Base-by-base conservation (phyloP, 2,113 vertebrate genomes). In the Apus apus region DNA sequence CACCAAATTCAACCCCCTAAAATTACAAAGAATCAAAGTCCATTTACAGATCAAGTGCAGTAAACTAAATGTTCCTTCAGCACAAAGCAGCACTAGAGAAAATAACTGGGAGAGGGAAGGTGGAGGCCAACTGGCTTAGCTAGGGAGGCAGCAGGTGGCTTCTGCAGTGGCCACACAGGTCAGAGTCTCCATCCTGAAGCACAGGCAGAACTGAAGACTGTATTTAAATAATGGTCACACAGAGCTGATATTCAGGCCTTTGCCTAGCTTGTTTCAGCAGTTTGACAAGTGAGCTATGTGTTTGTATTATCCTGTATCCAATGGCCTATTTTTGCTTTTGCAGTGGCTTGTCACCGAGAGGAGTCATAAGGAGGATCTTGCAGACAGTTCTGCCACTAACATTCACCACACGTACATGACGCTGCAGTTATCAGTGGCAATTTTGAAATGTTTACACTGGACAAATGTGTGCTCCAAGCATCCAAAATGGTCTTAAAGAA, bases 61-160 rank as follows among this genome's bases (percentile, higher is more conserved):
- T 97, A 98, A 98, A 97, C 97, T 97, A 98, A 97, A 97, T 97
- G 97, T 97, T 97, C 97, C 97, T 98, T 98, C 97, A 98, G 98
- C 97, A 98, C 96, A 97, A 97, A 97, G 98, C 97, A 97, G 98
- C 97, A 98, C 97, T 97, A 98, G 96, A 97, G 95, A 96, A 96
- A 96, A 87, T 96, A 98, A 97, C 83, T 15, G 73, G 93, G 89
- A 93, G 61, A 96, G 89, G 95, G 96, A 70, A 93, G 92, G 85
- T 90, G 85, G 85, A 95, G 94, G 92, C 76, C 94, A 97, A 88
- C 95, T 81, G 95, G 92, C 94, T 97, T 96, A 97, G 94, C 95
- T 93, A 93, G 68, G 89, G 92, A 92, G 92, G 85, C 82, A 82
- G 95, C 88, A 85, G 54, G 90, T 92, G 94, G 96, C 96, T 97